Conservation (phyloP, 2,113 vertebrate genomes). For the Zeus faber region DNA sequence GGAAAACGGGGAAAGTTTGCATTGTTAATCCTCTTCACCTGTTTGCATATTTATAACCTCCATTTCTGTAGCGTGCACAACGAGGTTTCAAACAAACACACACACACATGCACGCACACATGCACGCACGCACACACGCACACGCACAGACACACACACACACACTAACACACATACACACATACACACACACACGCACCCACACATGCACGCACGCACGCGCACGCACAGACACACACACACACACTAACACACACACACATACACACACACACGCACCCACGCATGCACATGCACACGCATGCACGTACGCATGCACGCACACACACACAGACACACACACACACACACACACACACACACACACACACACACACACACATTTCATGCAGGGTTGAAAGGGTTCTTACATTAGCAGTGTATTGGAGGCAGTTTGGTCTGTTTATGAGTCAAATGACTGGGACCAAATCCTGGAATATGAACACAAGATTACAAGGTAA, state of each 20-base stretch:
- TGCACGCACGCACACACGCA: neutral
- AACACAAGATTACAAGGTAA: too few relatives aligned
- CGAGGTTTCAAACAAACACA: too few relatives aligned
- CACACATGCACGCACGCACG: too few relatives aligned
- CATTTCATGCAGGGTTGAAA: slow-evolving; percentile 26
- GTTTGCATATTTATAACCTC: neutral
- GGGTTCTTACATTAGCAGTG: slow-evolving; percentile 15
- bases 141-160: neutral
- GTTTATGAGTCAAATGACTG: too few relatives aligned
- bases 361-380: neutral
- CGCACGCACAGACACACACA: neutral
- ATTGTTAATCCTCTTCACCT: too few relatives aligned
- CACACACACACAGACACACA: neutral
- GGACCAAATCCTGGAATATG: too few relatives aligned
- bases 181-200: neutral
- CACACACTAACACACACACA: neutral
- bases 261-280: neutral
- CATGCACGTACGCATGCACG: slow-evolving; percentile 9
- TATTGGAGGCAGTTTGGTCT: too few relatives aligned
- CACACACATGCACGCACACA: neutral
- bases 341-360: slow-evolving; percentile 15
- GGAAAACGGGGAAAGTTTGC: too few relatives aligned
- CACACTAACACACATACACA: neutral
- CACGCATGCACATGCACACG: neutral
- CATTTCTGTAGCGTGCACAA: too few relatives aligned